Evolutionary conservation across 2,888 invertebrate genomes (phyloP), one percentile per base, ranked within the genome.

Genomic region (Eledona agricola): DNA sequence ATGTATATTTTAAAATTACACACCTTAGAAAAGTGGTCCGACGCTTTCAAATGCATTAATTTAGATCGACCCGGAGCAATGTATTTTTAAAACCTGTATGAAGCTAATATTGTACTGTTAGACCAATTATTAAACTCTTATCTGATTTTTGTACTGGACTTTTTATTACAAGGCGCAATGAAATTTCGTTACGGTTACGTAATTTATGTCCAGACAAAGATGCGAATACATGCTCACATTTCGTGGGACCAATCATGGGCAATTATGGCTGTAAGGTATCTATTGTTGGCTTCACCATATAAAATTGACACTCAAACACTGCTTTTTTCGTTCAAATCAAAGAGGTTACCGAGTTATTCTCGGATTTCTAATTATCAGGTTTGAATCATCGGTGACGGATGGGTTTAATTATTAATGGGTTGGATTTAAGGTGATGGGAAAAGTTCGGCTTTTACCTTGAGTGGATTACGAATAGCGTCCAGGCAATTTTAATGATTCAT

Each of bases 71-170:
- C 58, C 23, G 45, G 23, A 60, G 60, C 60, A 53, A 58, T 49
- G 45, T 38, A 46, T 46, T 35, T 51, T 38, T 42, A 55, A 59
- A 57, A 57, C 60, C 58, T 51, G 60, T 46, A 31, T 49, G 49
- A 54, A 34, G 49, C 43, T 54, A 51, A 47, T 49, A 46, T 29
- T 55, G 64, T 66, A 66, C 66, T 67, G 65, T 67, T 67, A 67
- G 65, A 65, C 65, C 66, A 67, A 67, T 69, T 67, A 67, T 67
- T 66, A 63, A 64, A 63, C 54, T 57, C 65, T 69, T 68, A 69
- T 69, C 69, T 66, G 67, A 67, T 69, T 64, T 43, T 22, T 26
- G 52, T 52, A 52, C 45, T 45, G 22, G 34, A 40, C 40, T 40
- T 47, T 53, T 47, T 38, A 40, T 53, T 53, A 50, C 11, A 38